phyloP scores from a whole-genome alignment of 2,888 invertebrate species.

The Buathra laborator region DNA sequence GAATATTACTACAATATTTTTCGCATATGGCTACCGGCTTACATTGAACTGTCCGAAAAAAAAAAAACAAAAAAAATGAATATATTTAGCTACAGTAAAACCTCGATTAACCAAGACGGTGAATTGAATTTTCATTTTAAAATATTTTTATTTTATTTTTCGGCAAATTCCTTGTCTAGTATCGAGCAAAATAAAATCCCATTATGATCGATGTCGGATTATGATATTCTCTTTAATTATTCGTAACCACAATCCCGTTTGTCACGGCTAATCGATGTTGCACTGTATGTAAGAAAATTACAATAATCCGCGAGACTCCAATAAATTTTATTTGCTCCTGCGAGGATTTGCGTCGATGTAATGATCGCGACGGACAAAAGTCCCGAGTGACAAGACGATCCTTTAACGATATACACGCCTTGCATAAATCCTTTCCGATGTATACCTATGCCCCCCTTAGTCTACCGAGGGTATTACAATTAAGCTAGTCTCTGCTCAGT shows the following conservation, averaged over 20 bases:
- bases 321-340: slow-evolving; percentile 30
- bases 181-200: too few relatives aligned
- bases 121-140: too few relatives aligned
- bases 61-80: neutral
- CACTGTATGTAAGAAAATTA: slow-evolving; percentile 26
- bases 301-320: slow-evolving; percentile 45
- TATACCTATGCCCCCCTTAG: neutral
- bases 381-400: slow-evolving; percentile 36
- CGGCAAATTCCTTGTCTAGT: too few relatives aligned
- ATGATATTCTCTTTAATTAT: too few relatives aligned
- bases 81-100: neutral
- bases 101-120: too few relatives aligned
- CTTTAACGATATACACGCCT: slow-evolving; percentile 23
- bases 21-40: neutral
- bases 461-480: slow-evolving; percentile 53
- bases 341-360: slow-evolving; percentile 59
- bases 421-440: slow-evolving; percentile 34
- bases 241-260: too few relatives aligned
- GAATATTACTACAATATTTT: slow-evolving; percentile 33
- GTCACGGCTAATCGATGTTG: too few relatives aligned
- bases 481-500: slow-evolving; percentile 41
- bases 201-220: too few relatives aligned
- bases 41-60: slow-evolving; percentile 3
- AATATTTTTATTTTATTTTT: too few relatives aligned
- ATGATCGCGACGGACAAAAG: slow-evolving; percentile 4